phyloP scores from a whole-genome alignment of 2,888 invertebrate genomes.

The Ligdia adustata region DNA sequence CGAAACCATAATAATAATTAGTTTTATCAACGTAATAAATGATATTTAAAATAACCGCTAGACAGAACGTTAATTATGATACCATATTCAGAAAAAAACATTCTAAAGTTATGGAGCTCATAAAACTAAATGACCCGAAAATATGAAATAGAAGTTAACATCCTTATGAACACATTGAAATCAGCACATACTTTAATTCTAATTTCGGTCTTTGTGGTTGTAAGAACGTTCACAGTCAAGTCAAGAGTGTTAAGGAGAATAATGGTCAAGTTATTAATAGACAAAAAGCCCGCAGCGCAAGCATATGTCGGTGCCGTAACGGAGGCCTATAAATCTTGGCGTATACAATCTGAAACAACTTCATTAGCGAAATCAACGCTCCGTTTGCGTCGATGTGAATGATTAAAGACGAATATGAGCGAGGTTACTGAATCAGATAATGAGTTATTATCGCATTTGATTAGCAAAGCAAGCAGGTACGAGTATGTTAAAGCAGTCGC shows the following conservation, averaged over 20 bases:
- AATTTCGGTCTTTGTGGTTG: constrained; percentile 53
- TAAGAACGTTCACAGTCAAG: constrained; percentile 60
- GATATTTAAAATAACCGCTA: constrained; percentile 10
- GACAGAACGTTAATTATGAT: constrained; percentile 3
- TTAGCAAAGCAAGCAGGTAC: constrained; percentile 48
- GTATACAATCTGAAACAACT: constrained; percentile 70
- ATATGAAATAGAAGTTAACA: constrained; percentile 28
- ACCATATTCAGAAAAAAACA: constrained; percentile 29
- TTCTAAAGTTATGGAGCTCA: constrained; percentile 32
- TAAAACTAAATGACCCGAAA: constrained; percentile 37
- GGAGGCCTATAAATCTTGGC: constrained; percentile 66
- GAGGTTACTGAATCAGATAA: constrained; percentile 45
- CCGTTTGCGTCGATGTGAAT: constrained; percentile 48
- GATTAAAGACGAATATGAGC: constrained; percentile 52
- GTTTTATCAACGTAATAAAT: background rate
- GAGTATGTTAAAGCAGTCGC: constrained; percentile 42
- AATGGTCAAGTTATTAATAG: constrained; percentile 74
- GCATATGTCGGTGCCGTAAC: constrained; percentile 70
- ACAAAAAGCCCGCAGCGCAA: constrained; percentile 58
- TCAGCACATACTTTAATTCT: constrained; percentile 44
- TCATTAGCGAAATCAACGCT: constrained; percentile 70
- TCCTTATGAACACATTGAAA: constrained; percentile 23
- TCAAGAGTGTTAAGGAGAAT: constrained; percentile 65
- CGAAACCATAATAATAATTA: too few relatives aligned
- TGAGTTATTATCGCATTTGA: constrained; percentile 45